A percentile compares a stretch with the other conserved stretches of the same genome.
phyloP scores from a whole-genome alignment of 2,113 vertebrate species.

The Lycaon pictus region DNA sequence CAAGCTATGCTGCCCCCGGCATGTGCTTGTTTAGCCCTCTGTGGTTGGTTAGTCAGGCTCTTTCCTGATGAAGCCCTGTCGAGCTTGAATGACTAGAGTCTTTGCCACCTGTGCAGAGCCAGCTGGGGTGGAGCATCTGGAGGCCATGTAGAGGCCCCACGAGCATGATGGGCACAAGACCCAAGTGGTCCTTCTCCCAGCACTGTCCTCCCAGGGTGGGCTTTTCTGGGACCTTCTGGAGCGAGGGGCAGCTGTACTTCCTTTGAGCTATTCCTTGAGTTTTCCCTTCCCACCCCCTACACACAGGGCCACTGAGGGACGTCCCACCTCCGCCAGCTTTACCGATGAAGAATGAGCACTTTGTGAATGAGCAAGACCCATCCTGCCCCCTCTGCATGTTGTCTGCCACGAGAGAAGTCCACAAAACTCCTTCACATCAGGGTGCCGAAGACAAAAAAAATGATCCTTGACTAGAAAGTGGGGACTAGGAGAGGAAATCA shows the following conservation, averaged over 20 bases:
- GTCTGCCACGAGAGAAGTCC: neutral
- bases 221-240: neutral
- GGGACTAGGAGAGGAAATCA: neutral
- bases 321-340: fast-evolving
- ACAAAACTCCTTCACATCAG: neutral
- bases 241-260: neutral
- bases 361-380: neutral
- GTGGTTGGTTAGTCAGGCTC: neutral
- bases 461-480: neutral
- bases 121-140: fast-evolving
- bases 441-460: no score
- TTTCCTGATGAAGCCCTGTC: neutral
- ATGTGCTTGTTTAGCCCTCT: fast-evolving
- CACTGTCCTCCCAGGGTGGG: neutral
- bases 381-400: no score
- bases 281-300: neutral
- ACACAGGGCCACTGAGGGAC: neutral
- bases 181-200: neutral
- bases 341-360: neutral
- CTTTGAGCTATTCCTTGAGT: neutral
- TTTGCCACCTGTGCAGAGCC: neutral
- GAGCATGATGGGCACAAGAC: neutral
- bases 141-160: fast-evolving
- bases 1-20: fast-evolving
- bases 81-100: neutral